Conservation (phyloP, 2,888 invertebrate genomes). For the Ceratothoa steindachneri region DNA sequence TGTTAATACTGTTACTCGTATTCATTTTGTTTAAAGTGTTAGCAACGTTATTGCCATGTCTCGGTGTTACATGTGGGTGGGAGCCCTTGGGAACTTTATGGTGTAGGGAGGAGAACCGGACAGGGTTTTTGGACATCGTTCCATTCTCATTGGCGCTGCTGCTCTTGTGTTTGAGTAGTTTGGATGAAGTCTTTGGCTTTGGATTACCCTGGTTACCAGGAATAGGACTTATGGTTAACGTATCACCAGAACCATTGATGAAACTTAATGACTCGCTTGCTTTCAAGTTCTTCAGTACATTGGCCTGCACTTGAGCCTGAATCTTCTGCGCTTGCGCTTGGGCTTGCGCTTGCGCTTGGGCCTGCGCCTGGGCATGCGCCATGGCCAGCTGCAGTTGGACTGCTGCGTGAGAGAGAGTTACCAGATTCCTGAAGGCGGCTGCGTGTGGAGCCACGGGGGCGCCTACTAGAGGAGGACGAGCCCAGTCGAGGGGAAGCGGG, state of each 20-base stretch:
- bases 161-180: background rate
- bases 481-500: conserved; percentile 30
- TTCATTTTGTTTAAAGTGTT: conserved; percentile 20
- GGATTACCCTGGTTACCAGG: conserved; percentile 8
- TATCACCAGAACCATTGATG: conserved; percentile 40
- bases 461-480: conserved; percentile 23
- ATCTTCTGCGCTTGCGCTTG: conserved; percentile 31
- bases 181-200: background rate
- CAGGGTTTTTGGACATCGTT: background rate
- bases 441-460: conserved; percentile 25
- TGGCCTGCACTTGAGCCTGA: conserved; percentile 27
- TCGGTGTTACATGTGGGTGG: background rate
- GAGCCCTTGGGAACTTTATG: conserved; percentile 14
- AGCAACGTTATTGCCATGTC: background rate
- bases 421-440: conserved; percentile 36
- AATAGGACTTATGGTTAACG: conserved; percentile 43
- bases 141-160: background rate
- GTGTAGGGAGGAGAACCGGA: background rate
- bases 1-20: conserved; percentile 21
- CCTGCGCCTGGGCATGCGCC: conserved; percentile 67
- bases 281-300: conserved; percentile 30
- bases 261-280: conserved; percentile 36
- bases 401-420: conserved; percentile 44
- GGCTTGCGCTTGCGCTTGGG: conserved; percentile 63
- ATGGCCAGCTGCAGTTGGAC: conserved; percentile 35